phyloP scores from a whole-genome alignment of 2,888 invertebrate species.

The Watsonalla cultraria region DNA sequence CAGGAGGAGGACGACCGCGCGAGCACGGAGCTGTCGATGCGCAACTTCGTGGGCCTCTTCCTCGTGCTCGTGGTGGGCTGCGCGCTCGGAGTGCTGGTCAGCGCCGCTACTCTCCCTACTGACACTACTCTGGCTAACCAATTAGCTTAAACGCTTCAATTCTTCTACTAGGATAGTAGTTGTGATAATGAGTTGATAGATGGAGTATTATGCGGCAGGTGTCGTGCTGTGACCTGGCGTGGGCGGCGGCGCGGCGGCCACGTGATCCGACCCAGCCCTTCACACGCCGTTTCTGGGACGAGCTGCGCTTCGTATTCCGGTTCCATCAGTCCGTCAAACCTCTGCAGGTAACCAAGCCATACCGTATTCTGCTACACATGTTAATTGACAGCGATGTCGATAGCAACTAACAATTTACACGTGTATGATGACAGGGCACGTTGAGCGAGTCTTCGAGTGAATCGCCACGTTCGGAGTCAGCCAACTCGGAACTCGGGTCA shows the following conservation, averaged over 20 bases:
- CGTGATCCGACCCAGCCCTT: constrained; percentile 35
- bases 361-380: neutral
- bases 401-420: neutral
- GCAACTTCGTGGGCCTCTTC: constrained; percentile 90
- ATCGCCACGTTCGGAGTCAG: constrained; percentile 10
- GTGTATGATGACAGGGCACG: constrained; percentile 29
- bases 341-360: constrained; percentile 30
- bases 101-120: neutral
- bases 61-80: constrained; percentile 85
- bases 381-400: neutral
- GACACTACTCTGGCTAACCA: no score
- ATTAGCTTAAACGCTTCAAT: no score
- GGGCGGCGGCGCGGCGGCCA: constrained; percentile 42
- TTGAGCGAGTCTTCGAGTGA: constrained; percentile 29
- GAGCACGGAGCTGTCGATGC: constrained; percentile 75
- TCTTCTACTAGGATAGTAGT: no score
- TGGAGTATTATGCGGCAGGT: constrained; percentile 30
- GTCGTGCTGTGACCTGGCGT: constrained; percentile 81
- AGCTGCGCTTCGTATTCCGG: constrained; percentile 64
- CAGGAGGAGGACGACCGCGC: constrained; percentile 50
- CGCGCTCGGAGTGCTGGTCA: constrained; percentile 74
- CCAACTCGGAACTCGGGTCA: constrained; percentile 4
- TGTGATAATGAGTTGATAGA: no score
- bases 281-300: constrained; percentile 41
- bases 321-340: constrained; percentile 61